These are phyloP conservation scores for Adela reaumurella DNA, from an alignment of 2,888 invertebrate species.

Conservation along the genomic window DNA sequence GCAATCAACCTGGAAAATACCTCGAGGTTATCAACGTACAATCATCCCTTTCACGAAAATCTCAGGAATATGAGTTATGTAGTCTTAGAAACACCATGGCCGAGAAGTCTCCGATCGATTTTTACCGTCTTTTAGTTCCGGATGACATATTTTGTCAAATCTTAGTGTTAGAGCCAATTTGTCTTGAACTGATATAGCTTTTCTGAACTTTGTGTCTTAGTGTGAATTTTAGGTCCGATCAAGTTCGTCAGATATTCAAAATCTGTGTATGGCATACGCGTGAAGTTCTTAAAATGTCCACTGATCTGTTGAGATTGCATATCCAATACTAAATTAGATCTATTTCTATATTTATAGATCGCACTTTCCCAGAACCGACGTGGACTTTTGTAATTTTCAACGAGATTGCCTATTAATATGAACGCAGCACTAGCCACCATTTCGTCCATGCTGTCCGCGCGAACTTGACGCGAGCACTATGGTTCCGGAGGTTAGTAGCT, in stretches of 20 bases:
- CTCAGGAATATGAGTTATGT: too few relatives aligned
- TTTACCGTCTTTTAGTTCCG: too few relatives aligned
- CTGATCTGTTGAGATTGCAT: constrained; percentile 5
- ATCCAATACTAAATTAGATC: constrained; percentile 4
- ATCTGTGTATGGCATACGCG: constrained; percentile 4
- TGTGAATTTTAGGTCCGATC: constrained; percentile 4
- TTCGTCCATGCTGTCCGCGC: constrained; percentile 4
- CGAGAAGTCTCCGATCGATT: too few relatives aligned
- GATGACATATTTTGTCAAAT: too few relatives aligned
- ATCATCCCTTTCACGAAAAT: too few relatives aligned
- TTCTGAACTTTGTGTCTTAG: constrained; percentile 5
- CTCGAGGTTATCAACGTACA: too few relatives aligned
- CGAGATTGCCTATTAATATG: constrained; percentile 3
- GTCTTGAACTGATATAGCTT: constrained; percentile 4
- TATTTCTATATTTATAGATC: constrained; percentile 1
- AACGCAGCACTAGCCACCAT: constrained; percentile 5
- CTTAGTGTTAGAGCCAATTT: constrained; percentile 2
- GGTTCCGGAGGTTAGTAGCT: constrained; percentile 1
- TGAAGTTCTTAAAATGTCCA: constrained; percentile 6
- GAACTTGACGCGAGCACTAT: constrained; percentile 3
- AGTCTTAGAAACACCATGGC: too few relatives aligned
- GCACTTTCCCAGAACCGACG: constrained; percentile 2
- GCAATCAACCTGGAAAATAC: too few relatives aligned
- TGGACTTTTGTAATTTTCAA: constrained; percentile 1
- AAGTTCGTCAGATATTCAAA: constrained; percentile 2